Evolutionary conservation across 92 coral and sea anemone species (phyloP), one percentile per base, ranked within the genome.

Genomic region (Siderastrea siderea): DNA sequence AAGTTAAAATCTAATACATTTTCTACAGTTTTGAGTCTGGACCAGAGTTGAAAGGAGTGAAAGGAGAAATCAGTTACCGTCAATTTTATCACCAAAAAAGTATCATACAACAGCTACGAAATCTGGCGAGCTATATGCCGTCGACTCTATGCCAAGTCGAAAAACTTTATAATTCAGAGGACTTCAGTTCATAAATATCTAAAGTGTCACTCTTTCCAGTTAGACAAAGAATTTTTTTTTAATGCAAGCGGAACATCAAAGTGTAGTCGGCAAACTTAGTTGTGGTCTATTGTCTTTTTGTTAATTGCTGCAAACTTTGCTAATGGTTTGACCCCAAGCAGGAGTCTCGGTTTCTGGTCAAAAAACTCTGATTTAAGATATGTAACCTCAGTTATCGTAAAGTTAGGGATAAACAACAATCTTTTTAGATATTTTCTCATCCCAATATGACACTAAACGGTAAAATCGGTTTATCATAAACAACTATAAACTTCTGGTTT

Each of bases 211-310:
- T 26, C 38, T 26, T 26, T 26, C 38, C 38, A 26, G 38, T 26
- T 26, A 26, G 38, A 26, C 38, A 26, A 0, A 26, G 38, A 0
- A 26, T 26, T 26, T 11, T 17, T 48, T 67, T 26, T 44, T 10
- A 3, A 26, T 11, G 6, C 71, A 0, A 68, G 73, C 73, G 73
- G 73, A 10, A 68, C 49, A 68, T 68, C 73, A 44, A 68, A 68
- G 73, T 68, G 51, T 5, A 44, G 73, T 68, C 50, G 16, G 53
- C 11, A 2, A 68, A 68, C 13, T 45, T 68, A 8, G 48, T 67
- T 43, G 73, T 49, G 74, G 12, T 53, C 64, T 15, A 51, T 80
- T 80, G 60, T 43, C 55, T 4, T 66, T 67, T 66, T 26, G 63
- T 68, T 6, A 19, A 13, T 50, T 77, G 13, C 68, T 43, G 69